Evolutionary conservation across 1,140 invertebrate genomes (phyloP), one percentile per base, ranked within the genome.

Genomic region (Lethrus apterus): DNA sequence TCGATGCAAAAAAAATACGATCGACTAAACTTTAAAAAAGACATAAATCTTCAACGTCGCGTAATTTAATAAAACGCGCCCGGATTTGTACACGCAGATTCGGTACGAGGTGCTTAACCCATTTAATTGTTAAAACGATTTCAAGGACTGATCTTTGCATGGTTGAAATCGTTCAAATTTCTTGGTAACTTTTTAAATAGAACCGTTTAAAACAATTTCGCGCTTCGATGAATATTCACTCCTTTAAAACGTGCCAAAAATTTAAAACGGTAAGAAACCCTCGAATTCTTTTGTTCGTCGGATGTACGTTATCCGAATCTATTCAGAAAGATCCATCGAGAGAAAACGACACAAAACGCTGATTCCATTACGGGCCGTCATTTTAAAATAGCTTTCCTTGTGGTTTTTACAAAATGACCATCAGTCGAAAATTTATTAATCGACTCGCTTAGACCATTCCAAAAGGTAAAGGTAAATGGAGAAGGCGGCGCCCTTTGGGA

Each of bases 401-500:
- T 11, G 11, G 20, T 18, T 34, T 34, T 23, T 13, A 38, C 14
- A n/a, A 19, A 38, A 38, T 38, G 35, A 38, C 35, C 35, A 38
- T 21, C 35, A 21, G 24, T 21, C 20, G 18, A 19, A 38, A 38
- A 38, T 38, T 38, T 38, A 38, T 38, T 38, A 38, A 38, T 38
- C 35, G 35, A 38, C 24, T 38, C 35, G 24, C 19, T 38, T 38
- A 38, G 35, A 38, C n/a, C 35, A 38, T 38, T 38, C 35, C 35
- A 38, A 23, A 38, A 38, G 24, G 35, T 18, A 38, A 21, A 21
- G 20, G 24, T 21, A 38, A 21, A 38, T 38, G n/a, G n/a, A n/a
- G 35, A 38, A 44, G 50, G 26, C 56, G 56, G 56, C 49, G 38
- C 52, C 54, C 53, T 58, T 58, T 57, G 44, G 34, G 29, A 48